A percentile compares a stretch with the other conserved stretches of the same genome.
Conservation (phyloP, 1,140 invertebrate genomes). For the Hyphantria cunea region DNA sequence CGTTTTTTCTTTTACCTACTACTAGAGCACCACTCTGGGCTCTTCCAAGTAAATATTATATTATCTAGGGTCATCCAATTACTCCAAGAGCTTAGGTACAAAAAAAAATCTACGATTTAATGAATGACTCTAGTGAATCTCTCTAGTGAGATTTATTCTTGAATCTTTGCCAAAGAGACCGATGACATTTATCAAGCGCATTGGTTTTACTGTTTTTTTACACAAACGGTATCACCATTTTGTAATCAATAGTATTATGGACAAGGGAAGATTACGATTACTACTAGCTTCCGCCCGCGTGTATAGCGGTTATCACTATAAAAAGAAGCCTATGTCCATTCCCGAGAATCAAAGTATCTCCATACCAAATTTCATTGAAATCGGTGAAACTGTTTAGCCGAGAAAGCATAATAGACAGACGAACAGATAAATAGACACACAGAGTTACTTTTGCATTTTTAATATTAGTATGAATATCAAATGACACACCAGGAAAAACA, state of each 20-base stretch:
- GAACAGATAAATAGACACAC: too few species aligned
- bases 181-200: slow-evolving; percentile 5
- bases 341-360: too few species aligned
- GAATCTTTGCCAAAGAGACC: slow-evolving; percentile 1
- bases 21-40: not conserved
- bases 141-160: slow-evolving; percentile 21
- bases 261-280: slow-evolving; percentile 6
- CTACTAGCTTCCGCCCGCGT: too few species aligned
- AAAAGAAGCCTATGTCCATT: too few species aligned
- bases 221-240: too few species aligned
- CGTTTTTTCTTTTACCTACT: slow-evolving; percentile 10
- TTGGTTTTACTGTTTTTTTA: slow-evolving; percentile 10
- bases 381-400: too few species aligned
- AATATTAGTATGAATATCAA: too few species aligned
- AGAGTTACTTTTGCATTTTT: too few species aligned
- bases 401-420: too few species aligned
- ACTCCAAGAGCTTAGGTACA: slow-evolving; percentile 18
- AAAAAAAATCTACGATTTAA: slow-evolving; percentile 22
- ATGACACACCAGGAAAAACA: too few species aligned
- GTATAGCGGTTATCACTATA: too few species aligned
- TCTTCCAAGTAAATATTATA: slow-evolving; percentile 17
- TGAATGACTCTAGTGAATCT: slow-evolving; percentile 15
- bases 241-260: slow-evolving; percentile 1
- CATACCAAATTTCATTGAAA: too few species aligned
- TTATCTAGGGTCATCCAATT: slow-evolving; percentile 28